A percentile compares a stretch with the other conserved stretches of the same genome.
These are phyloP conservation scores for Steromphala cineraria DNA, from an alignment of 2,888 invertebrate species.

Conservation along the genomic window DNA sequence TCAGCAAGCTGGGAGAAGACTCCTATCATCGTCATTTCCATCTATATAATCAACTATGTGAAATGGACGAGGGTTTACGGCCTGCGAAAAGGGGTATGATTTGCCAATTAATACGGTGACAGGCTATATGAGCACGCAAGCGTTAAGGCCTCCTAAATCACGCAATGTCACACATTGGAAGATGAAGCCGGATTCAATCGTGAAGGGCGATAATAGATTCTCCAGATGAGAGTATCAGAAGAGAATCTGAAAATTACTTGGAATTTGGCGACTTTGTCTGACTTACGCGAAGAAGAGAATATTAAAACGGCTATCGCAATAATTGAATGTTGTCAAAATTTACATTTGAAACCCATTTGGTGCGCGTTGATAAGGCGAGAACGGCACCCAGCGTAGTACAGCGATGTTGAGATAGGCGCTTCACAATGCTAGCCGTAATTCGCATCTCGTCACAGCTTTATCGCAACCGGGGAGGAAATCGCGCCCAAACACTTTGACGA, in stretches of 20 bases:
- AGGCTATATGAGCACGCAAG: conserved; percentile 7
- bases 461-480: conserved; percentile 37
- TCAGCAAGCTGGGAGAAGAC: too few relatives aligned
- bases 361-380: conserved; percentile 43
- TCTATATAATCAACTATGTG: too few relatives aligned
- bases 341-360: conserved; percentile 55
- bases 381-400: neutral
- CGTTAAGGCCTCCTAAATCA: conserved; percentile 19
- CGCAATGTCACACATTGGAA: neutral
- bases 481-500: conserved; percentile 50
- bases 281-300: conserved; percentile 16
- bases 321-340: conserved; percentile 40
- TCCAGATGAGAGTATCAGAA: neutral
- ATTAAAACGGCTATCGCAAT: conserved; percentile 21
- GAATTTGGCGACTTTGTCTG: conserved; percentile 14
- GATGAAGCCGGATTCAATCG: conserved; percentile 8
- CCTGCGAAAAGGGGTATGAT: neutral
- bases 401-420: conserved; percentile 17
- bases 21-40: too few relatives aligned
- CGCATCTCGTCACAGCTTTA: conserved; percentile 11
- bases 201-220: conserved; percentile 5
- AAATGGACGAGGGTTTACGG: too few relatives aligned
- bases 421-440: neutral
- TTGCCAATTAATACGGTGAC: conserved; percentile 3
- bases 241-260: conserved; percentile 10